phyloP scores from a whole-genome alignment of 2,888 invertebrate genomes.

The Volucella bombylans region DNA sequence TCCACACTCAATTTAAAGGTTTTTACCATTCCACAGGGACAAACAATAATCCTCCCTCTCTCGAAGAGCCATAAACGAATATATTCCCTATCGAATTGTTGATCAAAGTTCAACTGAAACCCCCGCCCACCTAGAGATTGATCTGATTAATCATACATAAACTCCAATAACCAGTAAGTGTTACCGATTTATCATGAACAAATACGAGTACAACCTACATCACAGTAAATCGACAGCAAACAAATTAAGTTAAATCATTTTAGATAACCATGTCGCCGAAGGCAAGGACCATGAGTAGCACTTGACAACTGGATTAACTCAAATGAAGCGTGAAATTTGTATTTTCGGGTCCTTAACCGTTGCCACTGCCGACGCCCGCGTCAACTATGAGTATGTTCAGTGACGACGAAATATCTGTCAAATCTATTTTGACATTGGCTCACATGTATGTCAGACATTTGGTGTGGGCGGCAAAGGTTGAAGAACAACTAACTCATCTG shows the following conservation, averaged over 20 bases:
- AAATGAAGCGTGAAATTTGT: slow-evolving; percentile 54
- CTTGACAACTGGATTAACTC: slow-evolving; percentile 37
- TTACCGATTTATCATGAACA: slow-evolving; percentile 36
- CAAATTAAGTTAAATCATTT: slow-evolving; percentile 40
- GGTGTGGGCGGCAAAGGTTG: neutral
- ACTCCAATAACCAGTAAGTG: slow-evolving; percentile 40
- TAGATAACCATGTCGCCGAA: slow-evolving; percentile 33
- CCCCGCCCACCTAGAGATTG: neutral
- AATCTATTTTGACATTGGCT: slow-evolving; percentile 11
- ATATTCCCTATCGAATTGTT: neutral
- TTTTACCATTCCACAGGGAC: too few species aligned
- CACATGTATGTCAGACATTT: slow-evolving; percentile 6
- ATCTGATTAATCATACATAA: slow-evolving; percentile 36
- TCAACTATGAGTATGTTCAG: slow-evolving; percentile 1
- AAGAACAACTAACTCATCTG: slow-evolving; percentile 7
- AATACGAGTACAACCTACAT: neutral
- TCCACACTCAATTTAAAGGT: too few species aligned
- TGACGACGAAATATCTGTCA: slow-evolving; percentile 15
- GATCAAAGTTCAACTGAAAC: slow-evolving; percentile 1
- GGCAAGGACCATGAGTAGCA: slow-evolving; percentile 1
- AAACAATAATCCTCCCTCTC: too few species aligned
- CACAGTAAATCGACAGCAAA: slow-evolving; percentile 3
- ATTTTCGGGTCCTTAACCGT: slow-evolving; percentile 25
- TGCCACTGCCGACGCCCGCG: neutral
- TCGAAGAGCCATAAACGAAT: too few species aligned